phyloP scores from a whole-genome alignment of 2,888 invertebrate genomes.

The Syrista parreyssii region DNA sequence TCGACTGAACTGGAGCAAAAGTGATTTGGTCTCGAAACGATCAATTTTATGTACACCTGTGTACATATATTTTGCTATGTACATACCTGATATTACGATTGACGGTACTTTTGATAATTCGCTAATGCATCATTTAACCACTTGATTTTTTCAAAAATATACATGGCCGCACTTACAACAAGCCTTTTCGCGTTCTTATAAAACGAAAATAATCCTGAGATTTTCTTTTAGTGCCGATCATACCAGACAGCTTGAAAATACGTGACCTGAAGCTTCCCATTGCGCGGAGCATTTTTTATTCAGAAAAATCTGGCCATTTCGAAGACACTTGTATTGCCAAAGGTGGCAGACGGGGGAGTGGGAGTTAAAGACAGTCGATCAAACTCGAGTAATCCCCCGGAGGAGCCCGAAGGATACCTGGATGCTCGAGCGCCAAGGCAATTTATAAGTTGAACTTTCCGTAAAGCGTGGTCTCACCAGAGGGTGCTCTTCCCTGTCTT shows the following conservation, averaged over 20 bases:
- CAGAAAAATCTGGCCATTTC: background rate
- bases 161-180: background rate
- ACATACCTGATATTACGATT: background rate
- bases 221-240: background rate
- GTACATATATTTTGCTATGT: background rate
- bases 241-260: background rate
- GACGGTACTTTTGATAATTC: too few relatives aligned
- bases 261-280: background rate
- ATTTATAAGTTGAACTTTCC: constrained; percentile 16
- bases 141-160: too few relatives aligned
- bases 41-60: too few relatives aligned
- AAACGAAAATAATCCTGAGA: background rate
- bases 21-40: too few relatives aligned
- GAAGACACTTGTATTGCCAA: background rate
- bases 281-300: background rate
- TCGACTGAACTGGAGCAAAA: too few relatives aligned
- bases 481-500: background rate
- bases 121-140: background rate
- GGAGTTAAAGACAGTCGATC: constrained; percentile 9
- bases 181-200: background rate
- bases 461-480: background rate
- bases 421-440: background rate
- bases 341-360: background rate
- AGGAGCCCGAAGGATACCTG: background rate
- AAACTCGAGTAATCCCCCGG: constrained; percentile 19